phyloP scores from a whole-genome alignment of 2,797 vertebrate species.

The Trematocara caparti region DNA sequence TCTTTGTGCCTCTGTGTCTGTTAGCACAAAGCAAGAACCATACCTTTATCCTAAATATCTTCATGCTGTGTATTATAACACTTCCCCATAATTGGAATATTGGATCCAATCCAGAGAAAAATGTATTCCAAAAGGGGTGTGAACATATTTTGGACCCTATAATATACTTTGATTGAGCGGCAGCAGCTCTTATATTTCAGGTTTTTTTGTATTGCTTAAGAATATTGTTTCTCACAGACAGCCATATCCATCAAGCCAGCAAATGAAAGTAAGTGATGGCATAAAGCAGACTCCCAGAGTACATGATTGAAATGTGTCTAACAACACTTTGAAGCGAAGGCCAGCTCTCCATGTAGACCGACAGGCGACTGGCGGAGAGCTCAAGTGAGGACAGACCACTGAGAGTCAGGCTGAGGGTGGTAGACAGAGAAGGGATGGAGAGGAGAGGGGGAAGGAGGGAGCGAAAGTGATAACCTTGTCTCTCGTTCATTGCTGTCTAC shows the following conservation, averaged over 20 bases:
- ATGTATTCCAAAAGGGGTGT: neutral
- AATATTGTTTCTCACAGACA: neutral
- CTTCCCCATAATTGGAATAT: neutral
- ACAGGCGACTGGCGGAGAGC: neutral
- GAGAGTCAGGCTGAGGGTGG: slow-evolving; percentile 29
- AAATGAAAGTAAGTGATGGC: neutral
- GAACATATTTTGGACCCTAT: neutral
- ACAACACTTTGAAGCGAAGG: slow-evolving; percentile 19
- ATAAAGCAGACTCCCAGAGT: neutral
- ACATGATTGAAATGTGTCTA: slow-evolving; percentile 41
- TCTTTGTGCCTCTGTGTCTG: neutral
- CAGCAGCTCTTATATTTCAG: neutral
- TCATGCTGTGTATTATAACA: neutral
- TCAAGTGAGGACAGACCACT: slow-evolving; percentile 28
- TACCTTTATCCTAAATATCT: neutral
- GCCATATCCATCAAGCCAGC: neutral
- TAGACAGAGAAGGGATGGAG: slow-evolving; percentile 7
- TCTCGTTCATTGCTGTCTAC: slow-evolving; percentile 69
- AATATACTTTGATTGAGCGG: neutral
- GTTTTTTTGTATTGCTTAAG: neutral
- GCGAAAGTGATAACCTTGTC: slow-evolving; percentile 71
- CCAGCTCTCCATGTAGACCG: neutral
- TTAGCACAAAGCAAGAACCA: neutral
- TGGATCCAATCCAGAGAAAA: neutral
- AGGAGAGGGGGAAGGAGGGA: neutral